phyloP scores from a whole-genome alignment of 1,140 invertebrate species.

The Drosophila nasuta region DNA sequence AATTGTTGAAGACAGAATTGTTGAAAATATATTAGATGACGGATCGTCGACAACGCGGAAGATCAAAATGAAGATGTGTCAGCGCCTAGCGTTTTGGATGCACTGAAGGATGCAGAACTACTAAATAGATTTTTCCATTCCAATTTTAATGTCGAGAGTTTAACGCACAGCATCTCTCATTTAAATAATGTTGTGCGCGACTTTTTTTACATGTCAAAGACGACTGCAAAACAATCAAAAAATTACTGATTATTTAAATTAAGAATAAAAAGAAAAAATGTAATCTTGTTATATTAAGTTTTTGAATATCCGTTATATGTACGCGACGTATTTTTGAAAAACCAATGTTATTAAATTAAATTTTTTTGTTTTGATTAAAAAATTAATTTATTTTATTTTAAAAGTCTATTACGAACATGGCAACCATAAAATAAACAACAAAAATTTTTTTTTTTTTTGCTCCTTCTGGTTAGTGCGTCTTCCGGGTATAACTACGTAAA shows the following conservation, averaged over 20 bases:
- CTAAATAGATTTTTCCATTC: slow-evolving; percentile 1
- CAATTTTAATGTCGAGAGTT: no score
- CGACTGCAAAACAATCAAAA: no score
- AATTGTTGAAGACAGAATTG: slow-evolving; percentile 1
- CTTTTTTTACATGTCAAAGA: no score
- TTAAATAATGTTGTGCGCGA: no score
- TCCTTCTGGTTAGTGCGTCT: not conserved
- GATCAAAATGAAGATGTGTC: not conserved
- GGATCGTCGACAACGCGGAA: not conserved
- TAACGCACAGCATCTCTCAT: no score
- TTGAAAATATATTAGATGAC: slow-evolving; percentile 14
- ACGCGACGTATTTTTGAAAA: no score
- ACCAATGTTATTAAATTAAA: not conserved
- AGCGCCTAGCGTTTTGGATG: slow-evolving; percentile 6
- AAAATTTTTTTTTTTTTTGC: not conserved
- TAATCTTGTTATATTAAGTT: no score
- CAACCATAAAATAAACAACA: not conserved
- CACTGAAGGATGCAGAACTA: slow-evolving; percentile 1
- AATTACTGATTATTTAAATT: no score
- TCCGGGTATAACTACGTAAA: no score
- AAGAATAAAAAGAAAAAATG: no score
- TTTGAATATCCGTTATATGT: no score
- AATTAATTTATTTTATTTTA: not conserved
- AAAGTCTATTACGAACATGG: not conserved
- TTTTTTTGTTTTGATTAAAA: slow-evolving; percentile 1